Evolutionary conservation across 2,113 vertebrate species (phyloP).

Genomic region (Neofelis nebulosa): DNA sequence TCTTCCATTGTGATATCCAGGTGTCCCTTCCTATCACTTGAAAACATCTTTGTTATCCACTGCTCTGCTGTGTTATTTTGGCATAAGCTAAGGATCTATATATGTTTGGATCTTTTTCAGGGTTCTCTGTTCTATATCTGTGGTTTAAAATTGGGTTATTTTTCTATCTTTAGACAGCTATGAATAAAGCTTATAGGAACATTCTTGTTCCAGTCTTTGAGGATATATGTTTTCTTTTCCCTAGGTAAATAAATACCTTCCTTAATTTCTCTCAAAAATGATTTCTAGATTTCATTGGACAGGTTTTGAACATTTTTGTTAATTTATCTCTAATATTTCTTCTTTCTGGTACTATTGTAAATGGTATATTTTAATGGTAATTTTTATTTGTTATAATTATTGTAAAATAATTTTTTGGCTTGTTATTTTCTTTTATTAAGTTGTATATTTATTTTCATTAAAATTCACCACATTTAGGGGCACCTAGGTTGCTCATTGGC

Average conservation of each 20-base stretch:
- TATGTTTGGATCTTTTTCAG: background rate
- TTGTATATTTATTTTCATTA: background rate
- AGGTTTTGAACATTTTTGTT: background rate
- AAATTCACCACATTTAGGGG: background rate
- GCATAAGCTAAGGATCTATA: background rate
- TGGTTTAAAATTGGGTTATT: background rate
- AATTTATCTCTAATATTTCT: background rate
- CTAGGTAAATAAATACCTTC: background rate
- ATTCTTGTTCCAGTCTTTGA: background rate
- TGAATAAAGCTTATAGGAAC: background rate
- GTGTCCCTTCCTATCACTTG: background rate
- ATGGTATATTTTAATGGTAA: background rate
- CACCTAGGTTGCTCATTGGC: no score
- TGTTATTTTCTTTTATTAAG: background rate
- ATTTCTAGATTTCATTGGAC: background rate
- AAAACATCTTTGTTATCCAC: background rate
- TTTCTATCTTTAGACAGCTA: background rate
- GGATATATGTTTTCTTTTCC: background rate
- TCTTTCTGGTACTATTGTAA: background rate
- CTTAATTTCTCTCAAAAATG: background rate
- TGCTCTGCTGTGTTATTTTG: background rate
- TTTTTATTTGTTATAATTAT: background rate
- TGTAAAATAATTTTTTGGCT: background rate
- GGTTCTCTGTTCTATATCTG: background rate
- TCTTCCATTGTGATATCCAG: background rate